A percentile compares a stretch with the other conserved stretches of the same genome.
These are phyloP conservation scores for Astyanax mexicanus DNA, from an alignment of 2,797 vertebrate genomes.

Conservation along the genomic window DNA sequence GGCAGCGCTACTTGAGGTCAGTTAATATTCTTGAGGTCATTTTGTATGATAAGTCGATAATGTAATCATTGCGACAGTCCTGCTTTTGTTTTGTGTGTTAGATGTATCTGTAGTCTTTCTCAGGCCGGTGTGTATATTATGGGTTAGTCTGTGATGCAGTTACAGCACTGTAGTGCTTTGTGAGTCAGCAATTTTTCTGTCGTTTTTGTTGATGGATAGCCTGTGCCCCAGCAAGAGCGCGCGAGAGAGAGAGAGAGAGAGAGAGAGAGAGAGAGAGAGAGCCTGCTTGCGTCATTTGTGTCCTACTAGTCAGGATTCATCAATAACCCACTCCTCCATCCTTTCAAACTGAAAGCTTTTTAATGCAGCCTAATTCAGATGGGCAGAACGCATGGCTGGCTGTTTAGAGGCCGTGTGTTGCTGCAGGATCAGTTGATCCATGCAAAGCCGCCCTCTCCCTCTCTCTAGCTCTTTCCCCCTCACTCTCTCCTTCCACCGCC, in stretches of 20 bases:
- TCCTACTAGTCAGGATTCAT: neutral
- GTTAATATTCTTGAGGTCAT: no score
- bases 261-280: neutral
- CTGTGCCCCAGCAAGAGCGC: neutral
- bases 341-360: slow-evolving; percentile 18
- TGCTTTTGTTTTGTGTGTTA: no score
- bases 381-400: neutral
- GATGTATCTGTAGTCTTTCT: neutral
- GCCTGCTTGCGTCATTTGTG: neutral
- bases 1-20: no score
- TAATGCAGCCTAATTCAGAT: slow-evolving; percentile 1
- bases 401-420: slow-evolving; percentile 2
- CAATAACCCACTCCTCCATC: neutral
- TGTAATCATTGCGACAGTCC: no score
- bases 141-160: slow-evolving; percentile 1
- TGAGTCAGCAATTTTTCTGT: neutral
- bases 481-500: neutral
- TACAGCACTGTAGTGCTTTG: neutral
- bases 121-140: neutral
- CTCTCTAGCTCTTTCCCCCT: neutral
- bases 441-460: neutral
- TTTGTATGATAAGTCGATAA: no score
- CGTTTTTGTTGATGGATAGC: neutral
- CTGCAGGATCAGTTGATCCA: neutral
- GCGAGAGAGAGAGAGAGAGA: neutral